Base-by-base conservation (phyloP, 2,797 vertebrate genomes). In the Amblyraja radiata region DNA sequence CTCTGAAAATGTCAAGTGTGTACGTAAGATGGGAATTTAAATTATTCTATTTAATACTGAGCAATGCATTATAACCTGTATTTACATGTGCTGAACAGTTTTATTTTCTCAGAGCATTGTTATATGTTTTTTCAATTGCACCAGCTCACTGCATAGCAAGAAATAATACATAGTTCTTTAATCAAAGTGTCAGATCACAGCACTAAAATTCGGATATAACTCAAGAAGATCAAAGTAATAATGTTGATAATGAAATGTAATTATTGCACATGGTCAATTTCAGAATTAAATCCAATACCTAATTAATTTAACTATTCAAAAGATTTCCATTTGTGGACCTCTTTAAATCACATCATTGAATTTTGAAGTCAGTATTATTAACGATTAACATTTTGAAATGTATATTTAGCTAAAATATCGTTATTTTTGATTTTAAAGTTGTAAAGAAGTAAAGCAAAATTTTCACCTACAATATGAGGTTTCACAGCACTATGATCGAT, bases 41-140 rank as follows among this genome's bases (percentile, higher is more conserved):
- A 88, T 68, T 68, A 88, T 86, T 86, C 28, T 58, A n/a, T 88
- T 88, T 36, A 88, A 88, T 68, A 68, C 25, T 65, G 84, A 88
- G 28, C 13, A 86, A 61, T 86, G 84, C n/a, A 65, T n/a, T 88
- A 68, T 21, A 68, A 28, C 84, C n/a, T 88, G n/a, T 88, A 88
- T 61, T 65, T 88, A 63, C 5, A 63, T 65, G 32, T 68, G 84
- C 7, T 88, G 28, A 14, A 65, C 84, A 84, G 61, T 58, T 65
- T 32, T 32, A 58, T 68, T n/a, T 88, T n/a, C 3, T 88, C 36
- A 7, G 28, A 68, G 84, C n/a, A 88, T 32, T 65, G 84, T 18
- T 65, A 9, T 65, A 63, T 65, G 61, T 88, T 36, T 36, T 6
- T 68, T 68, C 16, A 88, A 68, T 88, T 88, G 16, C 10, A 11